Evolutionary conservation across 2,888 invertebrate genomes (phyloP), one percentile per base, ranked within the genome.

Genomic region (Epicampocera succincta): DNA sequence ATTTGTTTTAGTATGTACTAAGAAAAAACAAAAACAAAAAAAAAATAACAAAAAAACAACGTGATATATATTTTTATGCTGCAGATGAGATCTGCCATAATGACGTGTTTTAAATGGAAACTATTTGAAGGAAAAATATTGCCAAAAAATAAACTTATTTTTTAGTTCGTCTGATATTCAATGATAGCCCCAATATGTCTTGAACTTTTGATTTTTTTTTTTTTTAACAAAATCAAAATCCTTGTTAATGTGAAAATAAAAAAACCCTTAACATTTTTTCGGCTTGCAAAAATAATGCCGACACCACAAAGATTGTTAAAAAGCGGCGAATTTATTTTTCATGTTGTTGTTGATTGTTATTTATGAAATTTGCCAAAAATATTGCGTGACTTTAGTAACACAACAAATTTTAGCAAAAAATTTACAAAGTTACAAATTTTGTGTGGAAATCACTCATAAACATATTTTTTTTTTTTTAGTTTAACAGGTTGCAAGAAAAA

Each of bases 171-270:
- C 80, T 63, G 80, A 68, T 75, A 50, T 65, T 50, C 54, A 65
- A 33, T 52, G 83, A 83, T 83, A 83, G 80, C 83, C 80, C 73
- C 76, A 83, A 83, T 76, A 68, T 80, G 76, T 80, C 80, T 77
- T 68, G 33, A 44, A 33, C n/a, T 61, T 77, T 69, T 42, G 65
- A 56, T 52, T 38, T 65, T 56, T 48, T 48, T 65, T 50, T 19
- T 15, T 25, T 15, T 52, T 33, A 33, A n/a, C 19, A 38, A 9
- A 3, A 29, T 25, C 25, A 25, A 25, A 61, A 61, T 40, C 71
- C 48, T 73, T 63, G 19, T 42, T 42, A 71, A 72, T 15, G 3
- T 25, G 5, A 33, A 33, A 33, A 33, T 8, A 33, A 33, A 33
- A 33, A 33, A 33, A 25, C 2, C 25, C 25, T 25, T 3, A 25